A percentile compares a stretch with the other conserved stretches of the same genome.
These are phyloP conservation scores for Selene dorsalis DNA, from an alignment of 2,797 vertebrate genomes.

Conservation along the genomic window DNA sequence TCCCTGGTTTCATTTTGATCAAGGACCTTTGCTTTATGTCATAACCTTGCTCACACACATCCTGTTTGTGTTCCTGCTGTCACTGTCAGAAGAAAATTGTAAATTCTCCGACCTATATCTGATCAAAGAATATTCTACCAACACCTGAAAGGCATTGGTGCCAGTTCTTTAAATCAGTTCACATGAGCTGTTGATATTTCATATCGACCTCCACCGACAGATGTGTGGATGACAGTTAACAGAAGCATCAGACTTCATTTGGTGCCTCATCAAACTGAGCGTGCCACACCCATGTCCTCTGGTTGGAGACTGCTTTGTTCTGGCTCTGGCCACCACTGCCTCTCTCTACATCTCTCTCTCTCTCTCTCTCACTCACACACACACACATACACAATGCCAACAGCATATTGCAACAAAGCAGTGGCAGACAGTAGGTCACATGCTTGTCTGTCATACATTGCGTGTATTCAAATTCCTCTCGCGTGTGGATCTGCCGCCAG, in stretches of 20 bases:
- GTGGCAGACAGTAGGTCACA: slow-evolving; percentile 63
- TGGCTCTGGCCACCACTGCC: slow-evolving; percentile 58
- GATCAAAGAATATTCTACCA: not conserved
- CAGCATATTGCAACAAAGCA: slow-evolving; percentile 61
- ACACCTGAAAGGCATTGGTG: not conserved
- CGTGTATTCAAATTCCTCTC: slow-evolving; percentile 65
- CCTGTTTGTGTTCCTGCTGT: not conserved
- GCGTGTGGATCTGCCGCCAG: slow-evolving; percentile 49
- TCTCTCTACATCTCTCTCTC: slow-evolving; percentile 34
- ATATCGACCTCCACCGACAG: not conserved
- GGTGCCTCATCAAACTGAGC: slow-evolving; percentile 49
- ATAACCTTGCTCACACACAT: not conserved
- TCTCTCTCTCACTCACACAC: slow-evolving; percentile 14
- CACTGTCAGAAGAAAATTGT: not conserved
- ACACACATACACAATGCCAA: slow-evolving; percentile 30
- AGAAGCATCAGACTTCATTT: slow-evolving; percentile 29
- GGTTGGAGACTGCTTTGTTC: slow-evolving; percentile 78
- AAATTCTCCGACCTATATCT: not conserved
- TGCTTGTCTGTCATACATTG: slow-evolving; percentile 38
- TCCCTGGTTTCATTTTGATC: not conserved
- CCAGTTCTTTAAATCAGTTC: not conserved
- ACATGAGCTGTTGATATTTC: not conserved
- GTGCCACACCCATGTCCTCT: slow-evolving; percentile 73
- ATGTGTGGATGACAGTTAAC: not conserved
- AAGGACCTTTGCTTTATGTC: not conserved